phyloP scores from a whole-genome alignment of 2,797 vertebrate genomes.

The Fratercula arctica region DNA sequence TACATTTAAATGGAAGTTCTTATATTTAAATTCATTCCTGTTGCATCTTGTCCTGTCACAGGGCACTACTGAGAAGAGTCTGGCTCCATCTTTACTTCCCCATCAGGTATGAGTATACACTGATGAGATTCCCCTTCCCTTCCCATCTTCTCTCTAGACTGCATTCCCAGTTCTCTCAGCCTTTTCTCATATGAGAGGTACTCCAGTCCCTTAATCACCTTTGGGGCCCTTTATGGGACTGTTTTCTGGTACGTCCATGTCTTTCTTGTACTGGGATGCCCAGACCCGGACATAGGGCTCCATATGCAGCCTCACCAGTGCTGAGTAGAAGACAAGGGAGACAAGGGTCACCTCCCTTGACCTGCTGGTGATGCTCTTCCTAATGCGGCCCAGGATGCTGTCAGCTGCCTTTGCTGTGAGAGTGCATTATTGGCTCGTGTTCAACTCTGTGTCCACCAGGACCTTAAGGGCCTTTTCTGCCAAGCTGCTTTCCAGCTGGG shows the following conservation, averaged over 20 bases:
- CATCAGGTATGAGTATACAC: background rate
- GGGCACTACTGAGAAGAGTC: background rate
- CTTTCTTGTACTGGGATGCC: background rate
- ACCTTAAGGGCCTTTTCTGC: background rate
- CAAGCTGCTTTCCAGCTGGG: background rate
- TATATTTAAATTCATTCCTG: background rate
- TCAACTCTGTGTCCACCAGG: background rate
- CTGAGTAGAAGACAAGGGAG: background rate
- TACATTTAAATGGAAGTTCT: background rate
- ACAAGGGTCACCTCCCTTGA: background rate
- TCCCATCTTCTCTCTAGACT: background rate
- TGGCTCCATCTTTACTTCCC: background rate
- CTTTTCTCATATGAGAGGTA: background rate
- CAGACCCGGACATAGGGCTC: background rate
- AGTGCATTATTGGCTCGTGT: fast-evolving
- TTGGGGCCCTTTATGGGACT: background rate
- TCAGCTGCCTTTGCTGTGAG: background rate
- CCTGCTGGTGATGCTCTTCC: background rate
- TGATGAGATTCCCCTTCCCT: background rate
- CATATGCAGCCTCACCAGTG: background rate
- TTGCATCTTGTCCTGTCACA: background rate
- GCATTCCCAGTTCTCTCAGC: background rate
- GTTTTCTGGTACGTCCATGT: background rate
- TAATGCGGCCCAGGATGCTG: background rate
- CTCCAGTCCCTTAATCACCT: background rate